Evolutionary conservation across 2,113 vertebrate species (phyloP).

Genomic region (Rana temporaria): DNA sequence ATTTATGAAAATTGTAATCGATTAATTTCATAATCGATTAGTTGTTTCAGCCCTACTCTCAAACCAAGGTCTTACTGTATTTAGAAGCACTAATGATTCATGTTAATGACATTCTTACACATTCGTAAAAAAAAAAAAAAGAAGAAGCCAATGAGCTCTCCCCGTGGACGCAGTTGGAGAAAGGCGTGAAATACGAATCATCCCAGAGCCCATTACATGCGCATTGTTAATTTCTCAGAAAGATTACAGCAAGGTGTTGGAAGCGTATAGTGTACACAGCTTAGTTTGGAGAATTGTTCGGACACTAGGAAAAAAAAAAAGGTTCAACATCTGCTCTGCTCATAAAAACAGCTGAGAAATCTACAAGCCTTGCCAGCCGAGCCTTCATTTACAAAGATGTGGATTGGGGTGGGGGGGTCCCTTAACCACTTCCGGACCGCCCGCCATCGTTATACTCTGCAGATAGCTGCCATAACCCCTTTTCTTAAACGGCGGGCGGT

Average conservation of each 20-base stretch:
- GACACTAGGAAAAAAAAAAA: background rate
- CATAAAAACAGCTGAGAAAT: background rate
- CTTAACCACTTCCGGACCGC: too few relatives aligned
- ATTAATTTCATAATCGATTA: too few relatives aligned
- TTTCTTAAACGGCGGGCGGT: too few relatives aligned
- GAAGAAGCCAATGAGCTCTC: background rate
- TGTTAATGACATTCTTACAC: background rate
- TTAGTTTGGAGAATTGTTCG: background rate
- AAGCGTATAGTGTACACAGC: background rate
- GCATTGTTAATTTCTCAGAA: conserved; percentile 31
- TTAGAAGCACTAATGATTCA: background rate
- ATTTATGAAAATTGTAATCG: too few relatives aligned
- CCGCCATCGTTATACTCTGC: too few relatives aligned
- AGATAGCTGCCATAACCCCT: too few relatives aligned
- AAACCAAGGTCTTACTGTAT: too few relatives aligned
- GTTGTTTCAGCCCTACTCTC: too few relatives aligned
- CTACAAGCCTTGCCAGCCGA: too few relatives aligned
- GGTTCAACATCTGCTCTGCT: conserved; percentile 19
- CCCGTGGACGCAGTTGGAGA: background rate
- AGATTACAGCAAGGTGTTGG: background rate
- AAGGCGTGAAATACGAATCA: conserved; percentile 3
- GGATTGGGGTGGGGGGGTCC: too few relatives aligned
- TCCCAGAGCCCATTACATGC: background rate
- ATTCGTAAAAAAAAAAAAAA: background rate
- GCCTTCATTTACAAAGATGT: too few relatives aligned